Evolutionary conservation across 2,113 vertebrate species (phyloP).

Genomic region (Cygnus atratus): DNA sequence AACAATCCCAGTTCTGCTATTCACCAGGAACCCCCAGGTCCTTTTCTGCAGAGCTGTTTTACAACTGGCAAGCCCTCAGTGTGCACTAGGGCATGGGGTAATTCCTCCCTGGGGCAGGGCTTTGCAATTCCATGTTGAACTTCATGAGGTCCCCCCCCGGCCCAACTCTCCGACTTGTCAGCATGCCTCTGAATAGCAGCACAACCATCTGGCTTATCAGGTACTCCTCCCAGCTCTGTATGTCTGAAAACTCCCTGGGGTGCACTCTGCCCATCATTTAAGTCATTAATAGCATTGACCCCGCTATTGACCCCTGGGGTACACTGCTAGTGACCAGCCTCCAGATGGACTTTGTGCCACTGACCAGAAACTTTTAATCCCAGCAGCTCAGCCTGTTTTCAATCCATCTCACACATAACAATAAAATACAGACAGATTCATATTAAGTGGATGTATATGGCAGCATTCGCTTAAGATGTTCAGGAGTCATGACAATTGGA

Average conservation of each 20-base stretch:
- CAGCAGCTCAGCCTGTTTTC: background rate
- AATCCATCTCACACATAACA: background rate
- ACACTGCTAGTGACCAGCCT: background rate
- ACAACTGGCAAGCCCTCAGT: background rate
- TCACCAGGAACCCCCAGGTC: background rate
- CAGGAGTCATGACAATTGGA: background rate
- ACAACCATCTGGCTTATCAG: background rate
- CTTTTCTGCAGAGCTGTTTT: background rate
- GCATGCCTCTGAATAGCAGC: background rate
- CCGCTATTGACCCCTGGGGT: background rate
- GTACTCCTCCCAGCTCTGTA: background rate
- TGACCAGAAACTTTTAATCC: background rate
- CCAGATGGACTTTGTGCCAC: background rate
- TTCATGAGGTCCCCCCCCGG: background rate
- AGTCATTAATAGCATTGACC: background rate
- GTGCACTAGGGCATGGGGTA: too few relatives aligned
- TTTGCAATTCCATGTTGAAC: background rate
- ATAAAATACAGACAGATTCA: background rate
- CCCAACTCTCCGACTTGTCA: accelerated
- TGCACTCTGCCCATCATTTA: background rate
- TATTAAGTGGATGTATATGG: background rate
- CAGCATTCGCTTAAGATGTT: background rate
- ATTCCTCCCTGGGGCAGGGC: background rate
- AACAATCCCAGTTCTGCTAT: background rate
- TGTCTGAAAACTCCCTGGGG: background rate